Evolutionary conservation across 2,888 invertebrate species (phyloP).

Genomic region (Aleiodes alternator): DNA sequence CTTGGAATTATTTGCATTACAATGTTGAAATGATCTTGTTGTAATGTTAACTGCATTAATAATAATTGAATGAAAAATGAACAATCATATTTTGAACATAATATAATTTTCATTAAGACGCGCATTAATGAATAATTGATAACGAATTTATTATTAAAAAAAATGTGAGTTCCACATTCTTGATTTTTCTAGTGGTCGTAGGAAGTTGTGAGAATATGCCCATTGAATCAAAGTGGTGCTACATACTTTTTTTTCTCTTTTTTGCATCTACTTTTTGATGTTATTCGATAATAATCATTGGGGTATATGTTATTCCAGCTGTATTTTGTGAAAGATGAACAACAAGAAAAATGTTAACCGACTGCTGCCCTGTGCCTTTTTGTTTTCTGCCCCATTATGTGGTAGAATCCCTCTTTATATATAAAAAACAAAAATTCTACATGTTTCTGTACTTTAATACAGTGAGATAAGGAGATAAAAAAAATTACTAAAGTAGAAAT

Average conservation of each 20-base stretch:
- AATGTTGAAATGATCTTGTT: constrained; percentile 26
- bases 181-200: constrained; percentile 28
- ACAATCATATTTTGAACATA: constrained; percentile 29
- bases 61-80: constrained; percentile 14
- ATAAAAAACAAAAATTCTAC: constrained; percentile 12
- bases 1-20: constrained; percentile 26
- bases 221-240: constrained; percentile 37
- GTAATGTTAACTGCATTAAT: constrained; percentile 25
- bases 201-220: constrained; percentile 1
- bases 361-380: constrained; percentile 67
- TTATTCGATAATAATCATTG: constrained; percentile 16
- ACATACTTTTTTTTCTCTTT: constrained; percentile 13
- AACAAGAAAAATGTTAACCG: constrained; percentile 49
- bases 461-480: constrained; percentile 33
- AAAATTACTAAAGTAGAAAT: constrained; percentile 33
- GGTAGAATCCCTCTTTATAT: constrained; percentile 36
- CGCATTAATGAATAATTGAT: constrained; percentile 33
- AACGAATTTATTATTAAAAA: constrained; percentile 24
- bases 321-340: constrained; percentile 22
- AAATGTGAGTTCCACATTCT: constrained; percentile 23
- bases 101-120: constrained; percentile 28
- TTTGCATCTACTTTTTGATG: constrained; percentile 12
- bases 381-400: constrained; percentile 55
- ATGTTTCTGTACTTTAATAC: constrained; percentile 42
- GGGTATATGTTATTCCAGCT: constrained; percentile 16